Evolutionary conservation across 2,797 vertebrate species (phyloP).

Genomic region (Hemitrygon akajei): DNA sequence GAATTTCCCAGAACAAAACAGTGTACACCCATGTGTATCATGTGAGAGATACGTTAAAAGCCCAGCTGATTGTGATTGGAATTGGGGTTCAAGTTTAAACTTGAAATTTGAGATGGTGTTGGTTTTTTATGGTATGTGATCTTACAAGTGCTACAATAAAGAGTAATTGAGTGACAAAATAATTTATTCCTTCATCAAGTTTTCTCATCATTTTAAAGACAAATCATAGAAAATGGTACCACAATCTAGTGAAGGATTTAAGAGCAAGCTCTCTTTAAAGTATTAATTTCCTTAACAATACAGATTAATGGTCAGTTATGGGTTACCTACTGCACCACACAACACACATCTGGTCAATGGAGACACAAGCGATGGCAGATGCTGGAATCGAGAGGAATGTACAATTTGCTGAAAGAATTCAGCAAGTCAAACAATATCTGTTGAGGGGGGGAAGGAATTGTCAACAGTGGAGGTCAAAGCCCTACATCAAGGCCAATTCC

Average conservation of each 20-base stretch:
- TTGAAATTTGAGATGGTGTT: neutral
- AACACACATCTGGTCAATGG: too few relatives aligned
- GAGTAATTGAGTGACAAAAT: neutral
- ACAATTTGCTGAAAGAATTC: too few relatives aligned
- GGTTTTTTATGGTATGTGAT: neutral
- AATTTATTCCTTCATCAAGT: neutral
- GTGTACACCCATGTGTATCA: neutral
- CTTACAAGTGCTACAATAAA: neutral
- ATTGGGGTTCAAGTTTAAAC: neutral
- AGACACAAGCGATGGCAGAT: too few relatives aligned
- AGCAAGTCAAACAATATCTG: too few relatives aligned
- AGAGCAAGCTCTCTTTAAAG: neutral
- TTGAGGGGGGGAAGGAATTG: too few relatives aligned
- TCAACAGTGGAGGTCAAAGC: too few relatives aligned
- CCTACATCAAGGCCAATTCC: too few relatives aligned
- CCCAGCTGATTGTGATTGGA: neutral
- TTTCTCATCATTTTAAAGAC: neutral
- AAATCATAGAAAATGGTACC: neutral
- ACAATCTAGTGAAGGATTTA: neutral
- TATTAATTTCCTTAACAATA: neutral
- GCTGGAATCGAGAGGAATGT: too few relatives aligned
- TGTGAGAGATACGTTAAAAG: neutral
- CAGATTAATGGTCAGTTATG: too few relatives aligned
- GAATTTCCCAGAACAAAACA: neutral
- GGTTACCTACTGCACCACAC: too few relatives aligned